phyloP scores from a whole-genome alignment of 2,113 vertebrate species.

The Craseonycteris thonglongyai region DNA sequence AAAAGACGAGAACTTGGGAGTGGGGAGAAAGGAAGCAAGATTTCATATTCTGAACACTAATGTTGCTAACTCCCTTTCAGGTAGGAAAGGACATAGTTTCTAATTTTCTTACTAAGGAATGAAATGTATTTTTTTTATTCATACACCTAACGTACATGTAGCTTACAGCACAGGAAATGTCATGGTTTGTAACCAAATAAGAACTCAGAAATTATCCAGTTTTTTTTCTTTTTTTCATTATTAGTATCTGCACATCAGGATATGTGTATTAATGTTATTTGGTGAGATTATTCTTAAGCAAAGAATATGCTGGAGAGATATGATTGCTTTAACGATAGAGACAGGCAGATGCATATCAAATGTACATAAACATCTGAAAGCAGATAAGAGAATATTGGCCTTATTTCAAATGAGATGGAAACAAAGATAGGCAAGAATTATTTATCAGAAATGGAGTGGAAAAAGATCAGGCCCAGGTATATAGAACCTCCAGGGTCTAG shows the following conservation, averaged over 20 bases:
- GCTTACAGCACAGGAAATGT: not conserved
- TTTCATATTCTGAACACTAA: not conserved
- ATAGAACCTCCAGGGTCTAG: slow-evolving; percentile 34
- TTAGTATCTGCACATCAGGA: not conserved
- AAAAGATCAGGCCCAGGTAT: slow-evolving; percentile 57
- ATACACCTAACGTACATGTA: not conserved
- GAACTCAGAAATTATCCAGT: not conserved
- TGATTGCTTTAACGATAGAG: slow-evolving; percentile 34
- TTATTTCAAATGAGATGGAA: slow-evolving; percentile 48
- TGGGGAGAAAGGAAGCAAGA: not conserved
- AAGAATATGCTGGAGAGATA: slow-evolving; percentile 28
- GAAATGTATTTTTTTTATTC: not conserved
- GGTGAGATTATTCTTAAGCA: slow-evolving; percentile 31
- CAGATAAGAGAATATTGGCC: slow-evolving; percentile 57
- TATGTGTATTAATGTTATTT: slow-evolving; percentile 29
- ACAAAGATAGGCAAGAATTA: slow-evolving; percentile 61
- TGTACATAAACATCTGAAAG: slow-evolving; percentile 23
- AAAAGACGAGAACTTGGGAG: not conserved
- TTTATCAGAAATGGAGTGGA: slow-evolving; percentile 68
- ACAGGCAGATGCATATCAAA: not conserved
- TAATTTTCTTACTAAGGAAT: not conserved
- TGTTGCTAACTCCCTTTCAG: not conserved
- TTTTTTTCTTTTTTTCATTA: not conserved
- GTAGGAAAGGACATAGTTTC: not conserved
- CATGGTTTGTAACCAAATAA: slow-evolving; percentile 34